Percentiles rank a stretch among this genome's conserved stretches.
phyloP scores from a whole-genome alignment of 2,797 vertebrate genomes.

The Melanogrammus aeglefinus region DNA sequence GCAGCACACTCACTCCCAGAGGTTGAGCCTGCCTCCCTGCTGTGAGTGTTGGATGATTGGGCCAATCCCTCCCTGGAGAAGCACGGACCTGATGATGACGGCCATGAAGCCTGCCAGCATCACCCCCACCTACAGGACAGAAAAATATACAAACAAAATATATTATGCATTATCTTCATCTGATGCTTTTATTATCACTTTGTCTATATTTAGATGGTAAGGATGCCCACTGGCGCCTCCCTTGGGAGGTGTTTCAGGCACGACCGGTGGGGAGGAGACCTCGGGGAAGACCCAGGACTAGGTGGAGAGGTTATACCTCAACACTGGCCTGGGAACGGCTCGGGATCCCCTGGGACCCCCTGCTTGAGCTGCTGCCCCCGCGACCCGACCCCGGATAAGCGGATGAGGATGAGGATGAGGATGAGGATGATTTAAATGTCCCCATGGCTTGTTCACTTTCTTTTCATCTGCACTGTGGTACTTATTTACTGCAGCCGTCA shows the following conservation, averaged over 20 bases:
- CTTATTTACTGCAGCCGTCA: neutral
- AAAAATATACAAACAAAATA: neutral
- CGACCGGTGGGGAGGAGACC: no score
- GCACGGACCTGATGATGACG: slow-evolving; percentile 80
- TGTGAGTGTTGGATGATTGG: slow-evolving; percentile 81
- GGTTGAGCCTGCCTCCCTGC: slow-evolving; percentile 84
- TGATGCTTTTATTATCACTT: neutral
- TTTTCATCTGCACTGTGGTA: neutral
- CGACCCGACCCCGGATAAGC: no score
- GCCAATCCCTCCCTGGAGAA: slow-evolving; percentile 78
- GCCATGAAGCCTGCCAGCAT: slow-evolving; percentile 89
- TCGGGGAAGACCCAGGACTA: no score
- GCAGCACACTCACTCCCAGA: slow-evolving; percentile 85
- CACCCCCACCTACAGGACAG: slow-evolving; percentile 70
- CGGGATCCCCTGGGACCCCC: no score
- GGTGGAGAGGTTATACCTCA: no score
- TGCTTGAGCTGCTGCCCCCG: no score
- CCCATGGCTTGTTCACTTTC: neutral
- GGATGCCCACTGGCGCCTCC: no score
- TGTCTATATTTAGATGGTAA: no score
- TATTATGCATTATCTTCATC: neutral
- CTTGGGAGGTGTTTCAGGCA: no score
- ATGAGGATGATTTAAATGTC: no score
- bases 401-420: no score
- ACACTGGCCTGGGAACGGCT: no score